Evolutionary conservation across 2,888 invertebrate species (phyloP).

Genomic region (Synanthedon formicaeformis): DNA sequence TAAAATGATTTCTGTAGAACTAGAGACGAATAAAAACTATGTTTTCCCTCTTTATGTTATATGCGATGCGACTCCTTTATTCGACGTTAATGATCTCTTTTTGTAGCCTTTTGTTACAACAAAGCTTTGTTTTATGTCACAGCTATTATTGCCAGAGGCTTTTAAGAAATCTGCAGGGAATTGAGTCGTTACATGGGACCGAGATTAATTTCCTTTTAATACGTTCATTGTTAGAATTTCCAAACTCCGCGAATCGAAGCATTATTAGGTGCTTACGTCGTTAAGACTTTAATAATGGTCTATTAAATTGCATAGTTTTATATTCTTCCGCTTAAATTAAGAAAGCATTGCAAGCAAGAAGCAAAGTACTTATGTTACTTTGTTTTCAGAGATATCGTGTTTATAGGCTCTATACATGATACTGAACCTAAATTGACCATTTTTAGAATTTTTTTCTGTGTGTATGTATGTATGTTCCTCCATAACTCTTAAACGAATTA

Average conservation of each 20-base stretch:
- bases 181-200: conserved; percentile 1
- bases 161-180: conserved; percentile 4
- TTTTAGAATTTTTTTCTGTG: no score
- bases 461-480: no score
- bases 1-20: no score
- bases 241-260: not conserved
- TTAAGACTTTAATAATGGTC: not conserved
- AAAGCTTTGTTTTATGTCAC: conserved; percentile 4
- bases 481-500: no score
- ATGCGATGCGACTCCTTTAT: conserved; percentile 2
- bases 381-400: no score
- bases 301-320: no score
- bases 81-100: conserved; percentile 3
- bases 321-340: no score
- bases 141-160: conserved; percentile 6
- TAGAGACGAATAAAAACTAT: no score
- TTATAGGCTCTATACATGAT: no score
- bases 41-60: not conserved
- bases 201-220: conserved; percentile 5
- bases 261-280: not conserved
- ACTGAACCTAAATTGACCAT: no score
- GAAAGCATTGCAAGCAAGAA: no score
- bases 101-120: not conserved
- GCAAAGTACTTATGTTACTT: no score
- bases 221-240: not conserved